Base-by-base conservation (phyloP, 64 coral and sea anemone genomes). In the Dendrophyllia cribrosa region DNA sequence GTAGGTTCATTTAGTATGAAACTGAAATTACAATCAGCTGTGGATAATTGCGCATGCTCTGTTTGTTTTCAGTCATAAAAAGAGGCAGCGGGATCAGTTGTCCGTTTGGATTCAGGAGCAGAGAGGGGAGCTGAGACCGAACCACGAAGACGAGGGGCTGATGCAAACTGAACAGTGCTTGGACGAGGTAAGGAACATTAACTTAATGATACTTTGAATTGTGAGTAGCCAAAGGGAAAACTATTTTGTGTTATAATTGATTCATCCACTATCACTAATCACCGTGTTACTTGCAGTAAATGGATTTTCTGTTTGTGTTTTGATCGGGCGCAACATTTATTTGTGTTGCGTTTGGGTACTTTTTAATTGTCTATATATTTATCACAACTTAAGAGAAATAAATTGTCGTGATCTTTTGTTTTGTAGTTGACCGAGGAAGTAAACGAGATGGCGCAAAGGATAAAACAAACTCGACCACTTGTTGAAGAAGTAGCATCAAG, bases 131-230 rank as follows among this genome's bases (percentile, higher is more conserved):
- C 80, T 84, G 19, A 61, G 80, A 69, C 45, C 80, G 17, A 47
- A 68, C 19, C 61, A 84, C 10, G 16, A 67, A 43, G 80, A 84
- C 23, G 80, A 68, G 5, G 80, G 67, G 62, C 17, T 84, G 44
- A 45, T 84, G 46, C 80, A 84, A 68, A 84, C 80, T 70, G 19
- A 91, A 91, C 64, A 82, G 51, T 88, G 52, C 10, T 43, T 91
- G 15, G 49, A 16, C 21, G 76, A 84, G 53, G 89, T 74, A 88
- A 75, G 16, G 20, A 59, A 20, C 43, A 20, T 19, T 5, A 23
- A 24, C 47, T 14, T 48, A 76, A 3, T 76, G 13, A 53, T 56
- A 56, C 53, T 56, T 3, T 56, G 12, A 56, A 12, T 46, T 34
- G 34, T 34, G 34, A 34, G 34, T 34, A 34, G 2, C 34, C 0